Percentiles rank a stretch among this genome's conserved stretches.
Conservation (phyloP, 2,797 vertebrate genomes). For the Falco concolor region DNA sequence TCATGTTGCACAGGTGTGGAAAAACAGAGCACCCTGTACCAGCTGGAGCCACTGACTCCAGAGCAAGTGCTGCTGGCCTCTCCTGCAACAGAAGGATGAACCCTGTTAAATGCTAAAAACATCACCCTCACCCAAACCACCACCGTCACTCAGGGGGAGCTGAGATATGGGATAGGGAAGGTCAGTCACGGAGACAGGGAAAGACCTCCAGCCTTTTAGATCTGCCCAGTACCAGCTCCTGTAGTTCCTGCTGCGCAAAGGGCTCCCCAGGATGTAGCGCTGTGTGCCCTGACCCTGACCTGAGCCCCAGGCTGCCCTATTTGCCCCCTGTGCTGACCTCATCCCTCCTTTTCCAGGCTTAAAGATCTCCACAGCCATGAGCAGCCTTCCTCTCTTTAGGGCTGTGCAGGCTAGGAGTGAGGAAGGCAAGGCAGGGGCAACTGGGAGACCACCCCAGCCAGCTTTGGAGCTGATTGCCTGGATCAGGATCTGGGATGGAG, state of each 20-base stretch:
- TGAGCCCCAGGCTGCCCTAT: not conserved
- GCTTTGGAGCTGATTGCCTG: not conserved
- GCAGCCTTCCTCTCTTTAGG: not conserved
- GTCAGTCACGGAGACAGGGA: not conserved
- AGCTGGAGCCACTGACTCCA: not conserved
- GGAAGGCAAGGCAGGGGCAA: not conserved
- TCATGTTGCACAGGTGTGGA: not conserved
- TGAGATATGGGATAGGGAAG: not conserved
- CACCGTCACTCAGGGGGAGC: not conserved
- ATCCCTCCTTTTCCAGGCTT: not conserved
- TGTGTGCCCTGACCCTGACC: not conserved
- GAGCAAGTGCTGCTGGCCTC: not conserved
- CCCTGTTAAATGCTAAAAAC: not conserved
- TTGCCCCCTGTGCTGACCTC: not conserved
- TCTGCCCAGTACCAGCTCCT: not conserved
- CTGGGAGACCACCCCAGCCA: not conserved
- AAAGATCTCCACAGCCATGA: not conserved
- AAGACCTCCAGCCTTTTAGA: not conserved
- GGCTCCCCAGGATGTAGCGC: not conserved
- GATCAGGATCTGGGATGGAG: not conserved
- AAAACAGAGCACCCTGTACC: not conserved
- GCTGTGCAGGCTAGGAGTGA: not conserved
- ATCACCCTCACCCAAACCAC: not conserved
- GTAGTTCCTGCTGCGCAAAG: too few relatives aligned
- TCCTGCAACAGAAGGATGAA: not conserved